Evolutionary conservation across 2,113 vertebrate genomes (phyloP).

Genomic region (Todiramphus saurophagus): DNA sequence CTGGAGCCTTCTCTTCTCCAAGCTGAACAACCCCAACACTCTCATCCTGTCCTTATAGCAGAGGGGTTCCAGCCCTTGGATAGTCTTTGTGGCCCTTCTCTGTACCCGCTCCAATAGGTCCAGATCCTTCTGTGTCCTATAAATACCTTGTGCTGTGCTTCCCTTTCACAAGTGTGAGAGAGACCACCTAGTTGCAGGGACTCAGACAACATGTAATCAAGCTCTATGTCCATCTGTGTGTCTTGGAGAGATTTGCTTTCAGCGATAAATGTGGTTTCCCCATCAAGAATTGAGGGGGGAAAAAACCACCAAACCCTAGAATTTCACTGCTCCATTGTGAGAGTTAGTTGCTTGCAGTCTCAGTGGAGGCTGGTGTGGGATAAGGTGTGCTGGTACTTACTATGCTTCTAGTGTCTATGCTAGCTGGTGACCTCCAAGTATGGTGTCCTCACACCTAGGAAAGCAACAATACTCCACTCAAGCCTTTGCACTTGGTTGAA

Average conservation of each 20-base stretch:
- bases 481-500: neutral
- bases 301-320: neutral
- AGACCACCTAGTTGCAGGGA: fast-evolving
- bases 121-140: neutral
- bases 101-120: no score
- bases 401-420: neutral
- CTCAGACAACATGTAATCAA: fast-evolving
- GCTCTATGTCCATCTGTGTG: neutral
- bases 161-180: neutral
- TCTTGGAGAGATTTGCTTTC: neutral
- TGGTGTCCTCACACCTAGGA: neutral
- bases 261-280: neutral
- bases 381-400: neutral
- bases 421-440: neutral
- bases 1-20: no score
- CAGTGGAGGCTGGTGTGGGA: neutral
- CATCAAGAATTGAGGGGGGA: neutral
- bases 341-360: neutral
- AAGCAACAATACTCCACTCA: neutral
- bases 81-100: no score
- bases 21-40: no score
- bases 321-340: neutral
- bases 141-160: neutral
- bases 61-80: no score
- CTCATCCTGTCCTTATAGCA: no score